phyloP scores from a whole-genome alignment of 2,113 vertebrate genomes.

The Scartelaos histophorus region DNA sequence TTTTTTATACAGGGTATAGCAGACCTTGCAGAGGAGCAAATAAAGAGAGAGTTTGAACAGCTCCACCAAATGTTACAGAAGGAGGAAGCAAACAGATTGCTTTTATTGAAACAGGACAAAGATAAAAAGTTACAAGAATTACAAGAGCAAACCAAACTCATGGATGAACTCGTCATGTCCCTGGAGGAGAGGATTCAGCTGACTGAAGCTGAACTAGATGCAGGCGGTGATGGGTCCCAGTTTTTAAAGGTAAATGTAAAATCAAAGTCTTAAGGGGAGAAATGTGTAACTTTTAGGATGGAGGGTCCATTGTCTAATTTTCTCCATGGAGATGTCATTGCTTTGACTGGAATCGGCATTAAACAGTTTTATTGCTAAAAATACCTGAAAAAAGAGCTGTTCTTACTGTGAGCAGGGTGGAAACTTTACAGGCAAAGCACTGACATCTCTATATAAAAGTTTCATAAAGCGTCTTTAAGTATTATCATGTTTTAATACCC shows the following conservation, averaged over 20 bases:
- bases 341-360: too few relatives aligned
- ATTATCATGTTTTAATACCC: background rate
- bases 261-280: background rate
- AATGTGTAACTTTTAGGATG: too few relatives aligned
- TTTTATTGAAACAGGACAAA: constrained; percentile 21
- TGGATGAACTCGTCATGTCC: constrained; percentile 21
- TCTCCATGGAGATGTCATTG: background rate
- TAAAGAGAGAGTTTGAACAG: constrained; percentile 49
- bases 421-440: too few relatives aligned
- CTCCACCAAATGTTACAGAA: constrained; percentile 49
- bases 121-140: constrained; percentile 23
- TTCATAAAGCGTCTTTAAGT: background rate
- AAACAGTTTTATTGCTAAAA: too few relatives aligned
- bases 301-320: too few relatives aligned
- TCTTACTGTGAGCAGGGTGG: too few relatives aligned
- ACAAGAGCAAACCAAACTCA: background rate
- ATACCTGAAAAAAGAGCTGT: too few relatives aligned
- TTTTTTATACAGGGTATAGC: constrained; percentile 23
- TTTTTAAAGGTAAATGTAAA: constrained; percentile 33
- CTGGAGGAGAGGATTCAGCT: constrained; percentile 37
- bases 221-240: constrained; percentile 16
- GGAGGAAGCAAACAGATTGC: constrained; percentile 35
- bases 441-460: background rate
- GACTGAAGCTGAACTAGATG: constrained; percentile 19
- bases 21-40: constrained; percentile 39